These are phyloP conservation scores for Ephestia elutella DNA, from an alignment of 1,140 invertebrate genomes.

Conservation along the genomic window DNA sequence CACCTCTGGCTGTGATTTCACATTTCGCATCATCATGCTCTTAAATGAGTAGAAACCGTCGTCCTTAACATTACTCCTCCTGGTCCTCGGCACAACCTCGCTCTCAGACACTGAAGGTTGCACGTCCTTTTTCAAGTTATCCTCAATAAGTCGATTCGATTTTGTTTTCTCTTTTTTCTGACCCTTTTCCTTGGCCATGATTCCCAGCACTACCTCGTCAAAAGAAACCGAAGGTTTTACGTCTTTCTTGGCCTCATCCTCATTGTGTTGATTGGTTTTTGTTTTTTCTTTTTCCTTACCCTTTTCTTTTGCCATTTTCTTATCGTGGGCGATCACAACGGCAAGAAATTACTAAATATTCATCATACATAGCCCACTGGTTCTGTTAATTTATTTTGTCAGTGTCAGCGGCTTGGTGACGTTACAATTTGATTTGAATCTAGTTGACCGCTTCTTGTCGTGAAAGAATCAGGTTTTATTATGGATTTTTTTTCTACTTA, in stretches of 20 bases:
- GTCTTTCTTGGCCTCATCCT: slow-evolving; percentile 1
- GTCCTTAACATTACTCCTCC: slow-evolving; percentile 28
- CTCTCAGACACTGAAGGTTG: slow-evolving; percentile 1
- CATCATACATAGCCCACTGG: slow-evolving; percentile 26
- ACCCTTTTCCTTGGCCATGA: slow-evolving; percentile 24
- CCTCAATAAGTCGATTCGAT: slow-evolving; percentile 15
- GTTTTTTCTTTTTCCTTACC: slow-evolving; percentile 19
- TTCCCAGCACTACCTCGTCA: background rate
- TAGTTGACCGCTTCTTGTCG: background rate
- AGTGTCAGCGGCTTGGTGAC: slow-evolving; percentile 14
- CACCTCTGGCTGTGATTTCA: slow-evolving; percentile 22
- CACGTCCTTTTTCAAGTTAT: background rate
- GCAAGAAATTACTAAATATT: slow-evolving; percentile 11
- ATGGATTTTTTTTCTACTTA: too few relatives aligned
- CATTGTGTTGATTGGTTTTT: slow-evolving; percentile 17
- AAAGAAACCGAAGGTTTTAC: background rate
- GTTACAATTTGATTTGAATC: slow-evolving; percentile 5
- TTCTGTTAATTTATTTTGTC: slow-evolving; percentile 19
- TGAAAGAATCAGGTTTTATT: background rate
- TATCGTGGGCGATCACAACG: background rate
- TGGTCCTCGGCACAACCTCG: slow-evolving; percentile 16
- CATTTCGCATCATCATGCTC: slow-evolving; percentile 31
- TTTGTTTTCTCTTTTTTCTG: slow-evolving; percentile 20
- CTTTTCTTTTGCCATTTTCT: slow-evolving; percentile 26
- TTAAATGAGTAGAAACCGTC: slow-evolving; percentile 35